Evolutionary conservation across 2,888 invertebrate species (phyloP), one percentile per base, ranked within the genome.

Genomic region (Trypoxylon attenuatum): DNA sequence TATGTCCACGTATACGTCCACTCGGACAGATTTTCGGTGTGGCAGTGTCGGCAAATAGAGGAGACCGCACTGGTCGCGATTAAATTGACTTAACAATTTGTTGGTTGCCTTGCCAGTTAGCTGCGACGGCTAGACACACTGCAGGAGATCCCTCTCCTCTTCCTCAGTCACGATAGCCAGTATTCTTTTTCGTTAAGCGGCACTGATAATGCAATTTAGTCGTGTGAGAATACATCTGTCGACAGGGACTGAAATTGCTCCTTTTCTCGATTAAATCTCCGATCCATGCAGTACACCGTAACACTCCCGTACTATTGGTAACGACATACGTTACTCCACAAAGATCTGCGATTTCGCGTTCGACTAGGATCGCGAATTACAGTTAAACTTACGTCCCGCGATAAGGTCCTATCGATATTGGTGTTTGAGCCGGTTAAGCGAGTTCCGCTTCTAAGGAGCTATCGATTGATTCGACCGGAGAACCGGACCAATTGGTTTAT

Each of bases 51-150:
- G 54, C 49, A 69, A 57, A 57, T 54, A 62, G 47, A 49, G 41
- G 23, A 29, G 16, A 52, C 50, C 53, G 29, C 60, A 13, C 39
- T 21, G 33, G 39, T 49, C 43, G 55, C 52, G 43, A 55, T 62
- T 52, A 69, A 62, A 62, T 69, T 69, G 54, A 55, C 58, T 62
- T 45, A 52, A 67, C 69, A 62, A 69, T 66, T 69, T 57, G 57
- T 54, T 23, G 45, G 51, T 41, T 47, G 38, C 46, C 50, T 29
- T 57, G 60, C 46, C 43, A 38, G 45, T 59, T 52, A 38, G 16
- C 15, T 15, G 16, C 27, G 27, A 15, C 29, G 54, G 33, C 10
- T 46, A 16, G 39, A 39, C 15, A 25, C 19, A 41, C 13, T 13
- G 33, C 13, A 13, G 8, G 33, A 2, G n/a, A n/a, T n/a, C n/a